Percentiles rank a stretch among this genome's conserved stretches.
phyloP scores from a whole-genome alignment of 2,888 invertebrate species.

The Dendrolimus houi region DNA sequence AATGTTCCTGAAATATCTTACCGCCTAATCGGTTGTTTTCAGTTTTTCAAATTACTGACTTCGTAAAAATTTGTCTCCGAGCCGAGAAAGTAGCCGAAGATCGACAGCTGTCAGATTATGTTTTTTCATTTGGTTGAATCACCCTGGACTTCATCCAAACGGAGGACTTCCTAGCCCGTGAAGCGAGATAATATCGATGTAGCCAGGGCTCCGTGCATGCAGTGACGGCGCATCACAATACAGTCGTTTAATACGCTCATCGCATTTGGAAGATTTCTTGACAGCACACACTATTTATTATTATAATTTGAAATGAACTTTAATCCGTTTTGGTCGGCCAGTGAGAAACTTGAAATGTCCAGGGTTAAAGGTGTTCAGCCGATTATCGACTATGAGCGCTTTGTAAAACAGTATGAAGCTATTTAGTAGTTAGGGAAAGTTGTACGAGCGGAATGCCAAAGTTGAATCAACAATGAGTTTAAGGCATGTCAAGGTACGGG shows the following conservation, averaged over 20 bases:
- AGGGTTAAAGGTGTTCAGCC: not conserved
- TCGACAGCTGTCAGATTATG: constrained; percentile 42
- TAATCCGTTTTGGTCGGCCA: constrained; percentile 28
- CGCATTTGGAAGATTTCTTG: constrained; percentile 59
- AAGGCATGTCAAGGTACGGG: constrained; percentile 27
- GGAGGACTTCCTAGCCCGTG: constrained; percentile 45
- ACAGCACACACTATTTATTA: constrained; percentile 40
- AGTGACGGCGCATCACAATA: constrained; percentile 65
- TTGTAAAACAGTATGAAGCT: not conserved
- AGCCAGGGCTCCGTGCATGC: constrained; percentile 28
- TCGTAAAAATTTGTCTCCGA: not conserved
- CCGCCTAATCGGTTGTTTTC: too few species aligned
- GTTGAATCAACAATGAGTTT: constrained; percentile 58
- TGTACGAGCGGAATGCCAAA: constrained; percentile 1
- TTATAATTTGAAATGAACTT: constrained; percentile 30
- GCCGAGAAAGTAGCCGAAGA: constrained; percentile 1
- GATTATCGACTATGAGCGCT: not conserved
- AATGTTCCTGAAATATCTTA: too few species aligned
- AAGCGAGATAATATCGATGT: constrained; percentile 51
- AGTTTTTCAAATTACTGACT: not conserved
- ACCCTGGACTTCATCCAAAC: constrained; percentile 24
- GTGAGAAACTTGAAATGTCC: constrained; percentile 10
- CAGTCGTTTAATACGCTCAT: constrained; percentile 71
- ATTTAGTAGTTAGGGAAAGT: not conserved
- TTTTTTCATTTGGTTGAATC: constrained; percentile 28